These are phyloP conservation scores for Diaphora mendica DNA, from an alignment of 2,888 invertebrate species.

Conservation along the genomic window DNA sequence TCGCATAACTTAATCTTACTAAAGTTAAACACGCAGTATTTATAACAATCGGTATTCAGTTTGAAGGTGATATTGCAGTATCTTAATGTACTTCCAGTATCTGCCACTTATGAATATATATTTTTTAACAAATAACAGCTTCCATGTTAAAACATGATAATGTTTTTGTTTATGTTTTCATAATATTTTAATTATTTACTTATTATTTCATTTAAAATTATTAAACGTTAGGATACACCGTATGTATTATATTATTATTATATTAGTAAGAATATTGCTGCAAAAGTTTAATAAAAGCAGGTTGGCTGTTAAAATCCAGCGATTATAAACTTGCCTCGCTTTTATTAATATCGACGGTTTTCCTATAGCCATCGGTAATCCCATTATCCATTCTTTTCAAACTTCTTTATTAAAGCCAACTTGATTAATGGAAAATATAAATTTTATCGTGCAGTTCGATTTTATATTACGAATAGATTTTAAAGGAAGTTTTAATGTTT, in stretches of 20 bases:
- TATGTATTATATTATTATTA: too few relatives aligned
- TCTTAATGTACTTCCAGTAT: neutral
- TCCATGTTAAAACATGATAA: neutral
- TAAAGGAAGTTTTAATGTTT: neutral
- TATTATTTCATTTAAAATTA: neutral
- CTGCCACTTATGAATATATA: neutral
- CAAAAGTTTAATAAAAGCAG: slow-evolving; percentile 8
- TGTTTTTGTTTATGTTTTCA: neutral
- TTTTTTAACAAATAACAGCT: neutral
- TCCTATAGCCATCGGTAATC: slow-evolving; percentile 6
- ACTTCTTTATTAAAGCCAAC: slow-evolving; percentile 3
- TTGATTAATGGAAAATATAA: neutral
- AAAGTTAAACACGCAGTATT: neutral
- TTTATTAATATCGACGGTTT: slow-evolving; percentile 11
- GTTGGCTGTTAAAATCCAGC: slow-evolving; percentile 2
- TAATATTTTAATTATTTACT: neutral
- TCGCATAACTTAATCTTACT: neutral
- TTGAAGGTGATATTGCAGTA: neutral
- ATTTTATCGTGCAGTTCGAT: neutral
- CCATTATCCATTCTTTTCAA: slow-evolving; percentile 9
- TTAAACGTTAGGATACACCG: neutral
- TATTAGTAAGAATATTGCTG: neutral
- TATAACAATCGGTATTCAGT: neutral
- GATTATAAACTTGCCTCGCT: slow-evolving; percentile 2
- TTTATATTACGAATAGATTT: neutral